Base-by-base conservation (phyloP, 2,888 invertebrate genomes). In the Lordiphosa andalusiaca region DNA sequence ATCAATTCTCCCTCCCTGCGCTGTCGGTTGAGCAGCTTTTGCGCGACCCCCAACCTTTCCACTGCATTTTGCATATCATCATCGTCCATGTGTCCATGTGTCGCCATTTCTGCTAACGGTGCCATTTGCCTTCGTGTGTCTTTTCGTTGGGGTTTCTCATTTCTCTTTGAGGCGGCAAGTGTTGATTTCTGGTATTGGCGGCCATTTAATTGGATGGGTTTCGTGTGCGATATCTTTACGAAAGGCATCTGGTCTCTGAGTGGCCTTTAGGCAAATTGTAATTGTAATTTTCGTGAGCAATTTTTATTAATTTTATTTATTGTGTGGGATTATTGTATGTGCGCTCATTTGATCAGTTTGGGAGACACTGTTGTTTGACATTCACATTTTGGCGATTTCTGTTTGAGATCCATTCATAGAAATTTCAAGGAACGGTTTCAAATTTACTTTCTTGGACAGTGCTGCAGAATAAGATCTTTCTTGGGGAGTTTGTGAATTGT, bases 21-120 rank as follows among this genome's bases (percentile, higher is more conserved):
- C 30, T 48, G 51, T 37, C 46, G 10, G 23, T 33, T 71, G 80
- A 78, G 80, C 47, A 52, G 63, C 38, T 39, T 30, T 44, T 52
- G 42, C 52, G 10, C 25, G 23, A 13, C 51, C 37, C 19, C 30
- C 19, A 36, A 6, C 33, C 25, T 44, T 48, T 52, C 33, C 35
- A 51, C 62, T 62, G 58, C 63, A 60, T 60, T 77, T 77, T 83
- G 77, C 84, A 83, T 77, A 80, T 80, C 76, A 67, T 67, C 66
- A 53, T 53, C n/a, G n/a, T n/a, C 70, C 54, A 40, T 38, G 60
- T 64, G 60, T 64, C 69, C 64, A 54, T 62, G 50, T 62, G 46
- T 39, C 54, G 19, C 55, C 67, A 63, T 36, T 48, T 23, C 4
- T 21, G 33, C 46, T 35, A 46, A 46, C 46, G 33, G 33, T 46